Base-by-base conservation (phyloP, 2,113 vertebrate genomes). In the Anarhynchus alexandrinus region DNA sequence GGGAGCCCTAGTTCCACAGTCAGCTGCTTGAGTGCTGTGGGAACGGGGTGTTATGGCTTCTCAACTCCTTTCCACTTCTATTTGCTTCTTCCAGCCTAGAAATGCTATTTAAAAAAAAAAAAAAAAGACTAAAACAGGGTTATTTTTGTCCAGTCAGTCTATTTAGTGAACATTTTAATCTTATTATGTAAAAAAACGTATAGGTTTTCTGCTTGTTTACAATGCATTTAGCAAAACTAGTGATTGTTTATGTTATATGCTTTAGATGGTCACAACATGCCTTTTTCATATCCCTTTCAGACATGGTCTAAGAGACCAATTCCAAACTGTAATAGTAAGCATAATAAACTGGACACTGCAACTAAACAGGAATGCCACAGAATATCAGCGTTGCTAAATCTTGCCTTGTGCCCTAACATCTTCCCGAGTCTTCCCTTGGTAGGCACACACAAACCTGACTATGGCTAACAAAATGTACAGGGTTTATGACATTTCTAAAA, bases 301-400 rank as follows among this genome's bases (percentile, higher is more conserved):
- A 51, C 66, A 43, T 40, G 49, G 25, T 82, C 23, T 66, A 88
- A 87, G 57, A 67, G 69, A 61, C 6, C 0, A 77, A 80, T 43
- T 61, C 16, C 59, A 87, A 91, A 72, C 47, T 17, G 51, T 29
- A 76, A 66, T 16, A 67, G 43, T 25, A 17, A 92, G n/a, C 72
- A 62, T 51, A 88, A 93, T 55, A 86, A 94, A 89, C 16, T n/a
- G 17, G 59, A 70, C 69, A 70, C 59, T 83, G 66, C 47, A 97
- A 91, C 96, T 90, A 94, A 92, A 91, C 5, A 47, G 36, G 25
- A 57, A 81, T 93, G 91, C 74, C 79, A 96, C 21, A 78, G 72
- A 79, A 78, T 91, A 91, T 59, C 82, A 88, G 59, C 22, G 30
- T 61, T 54, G 67, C 8, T 92, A 69, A 69, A 80, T 27, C 15